Evolutionary conservation across 2,888 invertebrate genomes (phyloP).

Genomic region (Buathra laborator): DNA sequence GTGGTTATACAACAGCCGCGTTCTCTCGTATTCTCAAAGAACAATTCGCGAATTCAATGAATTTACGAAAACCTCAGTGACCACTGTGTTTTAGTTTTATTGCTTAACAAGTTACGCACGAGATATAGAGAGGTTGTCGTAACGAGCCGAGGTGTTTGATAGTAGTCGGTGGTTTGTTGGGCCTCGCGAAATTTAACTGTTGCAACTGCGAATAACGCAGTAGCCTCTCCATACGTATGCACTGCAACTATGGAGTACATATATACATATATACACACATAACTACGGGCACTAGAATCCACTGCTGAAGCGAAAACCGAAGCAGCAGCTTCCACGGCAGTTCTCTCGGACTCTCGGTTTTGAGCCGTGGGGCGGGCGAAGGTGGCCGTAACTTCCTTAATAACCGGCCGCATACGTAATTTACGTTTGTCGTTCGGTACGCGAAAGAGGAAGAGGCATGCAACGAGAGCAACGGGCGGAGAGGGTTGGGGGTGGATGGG

Average conservation of each 20-base stretch:
- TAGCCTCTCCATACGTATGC: neutral
- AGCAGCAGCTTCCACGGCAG: conserved; percentile 11
- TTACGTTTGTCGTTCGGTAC: conserved; percentile 64
- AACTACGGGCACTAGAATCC: neutral
- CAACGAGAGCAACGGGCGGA: neutral
- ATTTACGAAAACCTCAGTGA: conserved; percentile 22
- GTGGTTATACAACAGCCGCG: neutral
- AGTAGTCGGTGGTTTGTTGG: conserved; percentile 13
- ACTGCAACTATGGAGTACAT: neutral
- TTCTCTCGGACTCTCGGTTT: conserved; percentile 34
- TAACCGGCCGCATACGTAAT: conserved; percentile 65
- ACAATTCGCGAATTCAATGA: conserved; percentile 10
- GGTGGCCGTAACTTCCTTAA: conserved; percentile 63
- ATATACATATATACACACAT: neutral
- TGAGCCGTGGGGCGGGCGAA: conserved; percentile 37
- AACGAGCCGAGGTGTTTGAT: conserved; percentile 33
- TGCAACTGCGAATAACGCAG: conserved; percentile 29
- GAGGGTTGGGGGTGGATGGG: neutral
- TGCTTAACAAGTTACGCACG: conserved; percentile 1
- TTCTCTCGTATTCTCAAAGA: neutral
- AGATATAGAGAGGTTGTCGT: conserved; percentile 11
- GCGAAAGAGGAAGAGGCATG: neutral
- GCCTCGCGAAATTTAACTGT: conserved; percentile 38
- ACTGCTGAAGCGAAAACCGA: conserved; percentile 24
- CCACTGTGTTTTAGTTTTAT: neutral